Conservation (phyloP, 2,797 vertebrate species). For the Clarias platycephalus region DNA sequence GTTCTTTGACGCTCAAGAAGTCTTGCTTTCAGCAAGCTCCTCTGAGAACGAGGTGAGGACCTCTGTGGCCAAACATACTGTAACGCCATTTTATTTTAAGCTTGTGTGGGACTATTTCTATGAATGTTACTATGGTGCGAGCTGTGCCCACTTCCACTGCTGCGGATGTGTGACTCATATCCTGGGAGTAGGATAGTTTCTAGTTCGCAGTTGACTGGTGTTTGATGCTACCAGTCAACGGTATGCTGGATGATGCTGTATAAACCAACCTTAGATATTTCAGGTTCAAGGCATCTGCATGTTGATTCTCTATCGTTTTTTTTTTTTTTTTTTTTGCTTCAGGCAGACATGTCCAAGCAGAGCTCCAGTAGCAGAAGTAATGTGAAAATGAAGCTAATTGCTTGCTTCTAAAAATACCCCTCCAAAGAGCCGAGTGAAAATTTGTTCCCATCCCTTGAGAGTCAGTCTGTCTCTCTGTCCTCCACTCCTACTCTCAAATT, state of each 20-base stretch:
- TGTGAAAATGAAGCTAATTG: conserved; percentile 67
- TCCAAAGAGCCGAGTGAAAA: conserved; percentile 51
- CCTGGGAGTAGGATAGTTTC: conserved; percentile 14
- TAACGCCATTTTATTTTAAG: not conserved
- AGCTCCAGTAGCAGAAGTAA: conserved; percentile 58
- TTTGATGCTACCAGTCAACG: conserved; percentile 6
- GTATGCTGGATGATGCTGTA: conserved; percentile 1
- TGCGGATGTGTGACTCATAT: conserved; percentile 12
- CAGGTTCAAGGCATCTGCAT: not conserved
- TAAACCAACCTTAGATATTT: not conserved
- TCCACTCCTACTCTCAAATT: conserved; percentile 11
- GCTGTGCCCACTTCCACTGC: not conserved
- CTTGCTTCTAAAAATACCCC: conserved; percentile 70
- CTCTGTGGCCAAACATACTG: not conserved
- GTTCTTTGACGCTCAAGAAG: conserved; percentile 98
- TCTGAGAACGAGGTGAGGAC: conserved; percentile 92
- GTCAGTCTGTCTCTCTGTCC: not conserved
- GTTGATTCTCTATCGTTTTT: not conserved
- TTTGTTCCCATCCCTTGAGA: conserved; percentile 48
- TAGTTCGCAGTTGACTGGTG: not conserved
- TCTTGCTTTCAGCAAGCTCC: conserved; percentile 92
- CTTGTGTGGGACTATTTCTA: not conserved
- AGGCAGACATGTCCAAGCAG: conserved; percentile 19
- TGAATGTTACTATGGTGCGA: not conserved
- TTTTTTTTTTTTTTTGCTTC: conserved; percentile 2